A percentile compares a stretch with the other conserved stretches of the same genome.
Evolutionary conservation across 2,113 vertebrate genomes (phyloP).

Genomic region (Coturnix japonica): DNA sequence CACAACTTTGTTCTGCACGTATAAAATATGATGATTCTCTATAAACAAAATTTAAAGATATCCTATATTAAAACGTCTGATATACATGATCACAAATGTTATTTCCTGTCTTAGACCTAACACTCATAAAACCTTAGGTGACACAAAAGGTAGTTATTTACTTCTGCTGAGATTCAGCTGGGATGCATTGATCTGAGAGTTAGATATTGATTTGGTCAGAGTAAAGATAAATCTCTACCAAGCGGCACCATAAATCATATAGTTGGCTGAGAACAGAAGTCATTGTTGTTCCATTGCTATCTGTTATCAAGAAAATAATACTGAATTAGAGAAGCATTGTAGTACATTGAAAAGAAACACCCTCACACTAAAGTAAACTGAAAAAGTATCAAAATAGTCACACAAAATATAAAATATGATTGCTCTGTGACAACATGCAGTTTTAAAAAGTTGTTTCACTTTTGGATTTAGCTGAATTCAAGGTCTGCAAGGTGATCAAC

Average conservation of each 20-base stretch:
- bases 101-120: not conserved
- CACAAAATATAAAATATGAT: not conserved
- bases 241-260: conserved; percentile 42
- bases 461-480: not conserved
- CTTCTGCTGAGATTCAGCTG: conserved; percentile 21
- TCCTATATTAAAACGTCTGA: not conserved
- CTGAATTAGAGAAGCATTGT: not conserved
- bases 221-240: conserved; percentile 37
- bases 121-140: not conserved
- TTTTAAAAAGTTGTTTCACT: not conserved
- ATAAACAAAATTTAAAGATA: not conserved
- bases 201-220: conserved; percentile 5
- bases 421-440: not conserved
- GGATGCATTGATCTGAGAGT: conserved; percentile 43
- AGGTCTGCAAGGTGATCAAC: not conserved
- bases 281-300: not conserved
- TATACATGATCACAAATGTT: not conserved
- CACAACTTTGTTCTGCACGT: not conserved
- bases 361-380: not conserved
- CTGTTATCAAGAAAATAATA: conserved; percentile 26
- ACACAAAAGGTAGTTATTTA: conserved; percentile 19
- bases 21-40: not conserved
- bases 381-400: not conserved
- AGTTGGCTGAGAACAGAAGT: not conserved
- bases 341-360: not conserved